Percentiles rank a stretch among this genome's conserved stretches.
Evolutionary conservation across 2,888 invertebrate genomes (phyloP).

Genomic region (Pachymerium ferrugineum): DNA sequence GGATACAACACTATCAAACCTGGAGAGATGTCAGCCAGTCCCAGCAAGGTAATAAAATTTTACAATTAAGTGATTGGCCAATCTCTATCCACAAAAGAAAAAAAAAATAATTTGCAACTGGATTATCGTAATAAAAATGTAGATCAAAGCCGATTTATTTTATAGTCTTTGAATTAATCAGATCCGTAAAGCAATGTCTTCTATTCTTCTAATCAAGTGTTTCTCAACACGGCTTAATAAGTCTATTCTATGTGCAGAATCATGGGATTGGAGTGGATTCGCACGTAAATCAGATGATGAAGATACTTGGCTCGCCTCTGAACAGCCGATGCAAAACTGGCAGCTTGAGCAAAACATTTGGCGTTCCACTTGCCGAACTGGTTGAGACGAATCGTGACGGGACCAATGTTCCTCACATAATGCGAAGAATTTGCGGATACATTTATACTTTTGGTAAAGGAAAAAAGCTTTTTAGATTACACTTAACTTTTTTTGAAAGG

Average conservation of each 20-base stretch:
- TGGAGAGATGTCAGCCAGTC: constrained; percentile 35
- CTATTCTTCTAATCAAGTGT: too few relatives aligned
- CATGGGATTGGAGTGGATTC: constrained; percentile 38
- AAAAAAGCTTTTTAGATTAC: neutral
- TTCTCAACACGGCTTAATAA: neutral
- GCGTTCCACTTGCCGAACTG: constrained; percentile 38
- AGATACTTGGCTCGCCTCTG: constrained; percentile 40
- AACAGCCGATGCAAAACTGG: neutral
- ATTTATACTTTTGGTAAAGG: constrained; percentile 49
- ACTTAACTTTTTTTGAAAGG: too few relatives aligned
- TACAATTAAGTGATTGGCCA: too few relatives aligned
- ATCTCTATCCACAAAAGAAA: too few relatives aligned
- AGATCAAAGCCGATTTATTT: neutral
- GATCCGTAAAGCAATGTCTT: too few relatives aligned
- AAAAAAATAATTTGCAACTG: neutral
- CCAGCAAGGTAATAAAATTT: constrained; percentile 24
- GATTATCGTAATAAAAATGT: too few relatives aligned
- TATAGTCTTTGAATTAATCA: neutral
- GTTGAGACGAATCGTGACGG: constrained; percentile 36
- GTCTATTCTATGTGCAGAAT: constrained; percentile 10
- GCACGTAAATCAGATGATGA: constrained; percentile 41
- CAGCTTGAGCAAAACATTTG: constrained; percentile 36
- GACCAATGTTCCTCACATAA: constrained; percentile 48
- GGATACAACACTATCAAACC: constrained; percentile 30
- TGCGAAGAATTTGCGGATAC: constrained; percentile 50